Percentiles rank a stretch among this genome's conserved stretches.
Conservation (phyloP, 2,797 vertebrate genomes). For the Phrynocephalus vlangalii region DNA sequence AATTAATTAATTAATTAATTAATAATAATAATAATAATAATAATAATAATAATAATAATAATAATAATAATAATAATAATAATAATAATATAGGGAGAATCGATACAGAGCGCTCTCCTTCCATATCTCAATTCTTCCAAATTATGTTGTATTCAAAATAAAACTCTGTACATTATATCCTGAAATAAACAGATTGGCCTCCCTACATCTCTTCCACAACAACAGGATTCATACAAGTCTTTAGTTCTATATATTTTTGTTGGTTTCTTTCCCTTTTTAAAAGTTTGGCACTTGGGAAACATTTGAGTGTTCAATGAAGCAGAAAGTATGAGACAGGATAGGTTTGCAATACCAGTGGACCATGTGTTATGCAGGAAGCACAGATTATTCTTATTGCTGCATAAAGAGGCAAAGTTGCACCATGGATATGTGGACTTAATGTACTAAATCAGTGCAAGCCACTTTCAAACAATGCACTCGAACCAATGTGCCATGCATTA, state of each 20-base stretch:
- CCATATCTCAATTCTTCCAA: too few species aligned
- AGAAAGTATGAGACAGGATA: neutral
- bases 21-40: too few species aligned
- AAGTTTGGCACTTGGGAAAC: neutral
- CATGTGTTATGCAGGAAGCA: neutral
- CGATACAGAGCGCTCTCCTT: too few species aligned
- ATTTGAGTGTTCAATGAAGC: neutral
- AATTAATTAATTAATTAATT: too few species aligned
- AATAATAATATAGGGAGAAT: too few species aligned
- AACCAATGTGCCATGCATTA: neutral
- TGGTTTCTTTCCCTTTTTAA: neutral
- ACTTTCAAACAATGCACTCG: neutral
- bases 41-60: too few species aligned
- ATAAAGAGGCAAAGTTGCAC: neutral
- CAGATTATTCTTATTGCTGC: neutral
- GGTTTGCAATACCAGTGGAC: neutral
- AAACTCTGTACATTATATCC: too few species aligned
- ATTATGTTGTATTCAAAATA: too few species aligned
- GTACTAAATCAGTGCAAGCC: neutral
- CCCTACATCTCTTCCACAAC: too few species aligned
- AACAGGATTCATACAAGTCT: neutral
- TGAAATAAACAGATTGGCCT: too few species aligned
- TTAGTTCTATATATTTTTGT: neutral
- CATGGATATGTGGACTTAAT: neutral
- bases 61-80: too few species aligned